phyloP scores from a whole-genome alignment of 92 coral and sea anemone genomes.

The Umimayanthus chanpuru region DNA sequence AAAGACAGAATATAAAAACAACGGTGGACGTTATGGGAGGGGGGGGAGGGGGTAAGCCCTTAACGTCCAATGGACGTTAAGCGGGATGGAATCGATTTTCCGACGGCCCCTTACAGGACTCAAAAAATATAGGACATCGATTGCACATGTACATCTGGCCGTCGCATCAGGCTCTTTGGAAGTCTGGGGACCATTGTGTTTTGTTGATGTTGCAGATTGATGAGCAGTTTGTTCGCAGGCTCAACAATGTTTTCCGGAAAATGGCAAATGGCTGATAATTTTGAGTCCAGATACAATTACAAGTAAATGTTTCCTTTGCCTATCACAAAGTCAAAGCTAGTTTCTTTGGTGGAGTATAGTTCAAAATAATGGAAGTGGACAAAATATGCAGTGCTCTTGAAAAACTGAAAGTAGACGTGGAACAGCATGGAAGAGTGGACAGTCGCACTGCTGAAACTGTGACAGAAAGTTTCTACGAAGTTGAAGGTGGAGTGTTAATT shows the following conservation, averaged over 20 bases:
- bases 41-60: too few relatives aligned
- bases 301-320: neutral
- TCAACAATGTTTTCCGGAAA: neutral
- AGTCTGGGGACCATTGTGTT: too few relatives aligned
- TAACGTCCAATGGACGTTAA: too few relatives aligned
- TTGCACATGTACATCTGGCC: too few relatives aligned
- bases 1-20: too few relatives aligned
- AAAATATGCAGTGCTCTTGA: constrained; percentile 36
- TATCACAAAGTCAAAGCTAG: neutral
- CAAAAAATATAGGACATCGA: too few relatives aligned
- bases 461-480: constrained; percentile 38
- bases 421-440: constrained; percentile 37
- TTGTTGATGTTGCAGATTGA: too few relatives aligned
- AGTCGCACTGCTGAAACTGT: constrained; percentile 39
- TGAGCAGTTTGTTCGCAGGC: constrained; percentile 14
- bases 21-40: too few relatives aligned
- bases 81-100: too few relatives aligned
- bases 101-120: too few relatives aligned
- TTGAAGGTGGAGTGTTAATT: constrained; percentile 25
- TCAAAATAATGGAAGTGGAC: constrained; percentile 36
- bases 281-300: neutral
- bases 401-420: constrained; percentile 27
- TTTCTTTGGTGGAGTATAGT: neutral
- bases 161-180: too few relatives aligned
- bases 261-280: neutral